Conservation (phyloP, 2,888 invertebrate species). For the Linnaemya tessellans region DNA sequence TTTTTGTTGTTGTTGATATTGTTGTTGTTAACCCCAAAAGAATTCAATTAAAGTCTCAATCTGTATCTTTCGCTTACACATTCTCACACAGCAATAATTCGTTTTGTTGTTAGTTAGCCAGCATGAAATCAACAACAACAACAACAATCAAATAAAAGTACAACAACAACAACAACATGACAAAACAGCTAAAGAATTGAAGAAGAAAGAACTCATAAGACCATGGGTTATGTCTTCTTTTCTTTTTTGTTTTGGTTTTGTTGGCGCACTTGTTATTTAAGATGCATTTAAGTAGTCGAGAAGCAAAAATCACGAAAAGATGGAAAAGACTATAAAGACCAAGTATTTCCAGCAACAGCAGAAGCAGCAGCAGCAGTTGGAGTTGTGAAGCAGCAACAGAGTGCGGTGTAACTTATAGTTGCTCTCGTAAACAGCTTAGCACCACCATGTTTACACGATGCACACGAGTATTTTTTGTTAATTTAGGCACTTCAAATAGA, state of each 20-base stretch:
- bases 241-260: constrained; percentile 35
- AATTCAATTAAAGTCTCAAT: constrained; percentile 72
- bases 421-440: constrained; percentile 37
- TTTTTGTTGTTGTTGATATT: constrained; percentile 22
- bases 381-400: constrained; percentile 34
- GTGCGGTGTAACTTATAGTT: constrained; percentile 48
- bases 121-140: constrained; percentile 70
- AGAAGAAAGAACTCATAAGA: constrained; percentile 63
- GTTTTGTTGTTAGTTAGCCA: constrained; percentile 71
- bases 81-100: constrained; percentile 70
- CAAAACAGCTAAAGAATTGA: constrained; percentile 4
- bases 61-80: constrained; percentile 70
- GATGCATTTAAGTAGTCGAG: constrained; percentile 71
- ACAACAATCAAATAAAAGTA: constrained; percentile 61
- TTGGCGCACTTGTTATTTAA: constrained; percentile 71
- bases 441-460: constrained; percentile 2
- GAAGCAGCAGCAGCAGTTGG: constrained; percentile 5
- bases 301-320: constrained; percentile 53
- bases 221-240: constrained; percentile 59
- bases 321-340: constrained; percentile 8
- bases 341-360: constrained; percentile 25
- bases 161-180: constrained; percentile 38
- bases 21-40: constrained; percentile 71
- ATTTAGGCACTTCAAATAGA: not conserved
- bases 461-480: not conserved